Percentiles rank a stretch among this genome's conserved stretches.
Conservation (phyloP, 2,797 vertebrate species). For the Malurus leucopterus region DNA sequence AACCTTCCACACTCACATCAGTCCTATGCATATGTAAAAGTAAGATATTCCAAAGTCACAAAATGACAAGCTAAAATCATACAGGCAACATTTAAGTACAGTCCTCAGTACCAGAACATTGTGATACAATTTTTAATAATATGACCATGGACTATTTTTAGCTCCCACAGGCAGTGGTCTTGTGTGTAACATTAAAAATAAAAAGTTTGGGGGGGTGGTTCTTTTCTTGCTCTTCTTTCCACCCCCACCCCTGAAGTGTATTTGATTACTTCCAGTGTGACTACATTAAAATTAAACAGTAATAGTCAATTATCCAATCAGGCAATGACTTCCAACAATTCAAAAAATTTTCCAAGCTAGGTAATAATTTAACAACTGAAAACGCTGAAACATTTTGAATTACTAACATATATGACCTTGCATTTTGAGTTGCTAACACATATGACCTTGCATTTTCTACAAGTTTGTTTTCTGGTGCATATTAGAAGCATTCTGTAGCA, state of each 20-base stretch:
- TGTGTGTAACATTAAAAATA: not conserved
- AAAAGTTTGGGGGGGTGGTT: not conserved
- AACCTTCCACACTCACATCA: not conserved
- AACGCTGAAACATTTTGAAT: not conserved
- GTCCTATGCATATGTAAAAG: not conserved
- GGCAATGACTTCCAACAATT: not conserved
- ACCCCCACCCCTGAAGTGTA: not conserved
- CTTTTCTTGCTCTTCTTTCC: not conserved
- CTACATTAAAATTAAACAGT: not conserved
- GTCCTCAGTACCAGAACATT: not conserved
- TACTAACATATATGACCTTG: not conserved
- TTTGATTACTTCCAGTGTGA: not conserved
- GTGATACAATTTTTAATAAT: not conserved
- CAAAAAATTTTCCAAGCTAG: not conserved
- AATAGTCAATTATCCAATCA: constrained; percentile 16
- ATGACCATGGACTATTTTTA: not conserved
- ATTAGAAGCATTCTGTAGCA: not conserved
- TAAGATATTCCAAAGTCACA: not conserved
- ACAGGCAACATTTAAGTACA: not conserved
- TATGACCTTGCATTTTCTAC: not conserved
- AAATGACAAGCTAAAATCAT: not conserved
- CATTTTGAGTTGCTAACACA: not conserved
- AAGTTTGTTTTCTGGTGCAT: not conserved
- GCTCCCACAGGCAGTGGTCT: not conserved
- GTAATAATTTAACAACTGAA: not conserved